Evolutionary conservation across 2,113 vertebrate species (phyloP), one percentile per base, ranked within the genome.

Genomic region (Machaerirhynchus nigripectus): DNA sequence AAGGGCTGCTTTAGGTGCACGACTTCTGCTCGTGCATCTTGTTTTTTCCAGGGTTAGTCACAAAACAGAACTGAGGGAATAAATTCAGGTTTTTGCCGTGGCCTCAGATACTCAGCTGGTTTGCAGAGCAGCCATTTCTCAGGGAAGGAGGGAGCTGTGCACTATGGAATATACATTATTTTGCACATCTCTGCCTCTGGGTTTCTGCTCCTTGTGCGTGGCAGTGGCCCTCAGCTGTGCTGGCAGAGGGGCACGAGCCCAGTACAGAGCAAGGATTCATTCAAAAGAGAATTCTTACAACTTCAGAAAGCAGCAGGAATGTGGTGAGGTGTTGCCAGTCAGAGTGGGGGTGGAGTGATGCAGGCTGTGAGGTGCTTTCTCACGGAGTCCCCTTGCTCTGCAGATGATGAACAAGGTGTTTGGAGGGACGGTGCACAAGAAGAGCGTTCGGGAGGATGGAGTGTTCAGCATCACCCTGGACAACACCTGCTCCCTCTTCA

Each of bases 341-440:
- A 6, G 2, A 14, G 30, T 10, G 61, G 47, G 28, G 63, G 2
- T 14, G 3, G 21, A 16, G 49, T 14, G 39, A 1, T 70, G 7
- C 42, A 15, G 53, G 3, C 1, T 8, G 18, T 42, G 47, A 15
- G 39, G 30, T 21, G 60, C 15, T 67, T 16, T 47, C 35, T 88
- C 39, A 88, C 1, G 8, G 30, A 1, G 2, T 55, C 3, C 81
- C 86, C 87, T 23, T 96, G 42, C 90, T 92, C 80, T 82, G 81
- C 97, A 99, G 99, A 99, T 99, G 99, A 99, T 99, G 99, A 99
- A 99, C 96, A 99, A 99, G 93, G 99, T 99, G 15, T 99, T 99
- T 98, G 99, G 99, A 39, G 99, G 99, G 9, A 99, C 99, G 1
- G 99, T 99, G 52, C 99, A 99, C 98, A 99, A 98, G 97, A 99